phyloP scores from a whole-genome alignment of 2,888 invertebrate species.

The Ectemnius cavifrons region DNA sequence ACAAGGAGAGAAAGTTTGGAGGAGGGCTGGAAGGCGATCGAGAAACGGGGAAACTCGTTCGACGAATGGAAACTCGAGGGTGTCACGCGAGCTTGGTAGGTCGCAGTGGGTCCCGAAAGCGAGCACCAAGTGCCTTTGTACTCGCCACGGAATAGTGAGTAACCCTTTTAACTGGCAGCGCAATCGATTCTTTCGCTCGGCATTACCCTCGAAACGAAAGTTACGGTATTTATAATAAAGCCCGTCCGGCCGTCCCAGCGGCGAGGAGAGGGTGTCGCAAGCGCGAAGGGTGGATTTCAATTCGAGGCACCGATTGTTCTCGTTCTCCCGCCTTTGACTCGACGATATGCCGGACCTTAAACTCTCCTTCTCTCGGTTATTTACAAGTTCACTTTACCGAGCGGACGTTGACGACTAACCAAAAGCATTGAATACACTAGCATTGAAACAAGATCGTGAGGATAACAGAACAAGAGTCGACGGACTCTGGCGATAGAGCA shows the following conservation, averaged over 20 bases:
- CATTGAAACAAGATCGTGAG: no score
- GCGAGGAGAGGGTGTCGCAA: background rate
- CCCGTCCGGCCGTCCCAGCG: background rate
- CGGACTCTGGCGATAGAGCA: background rate
- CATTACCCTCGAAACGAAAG: conserved; percentile 7
- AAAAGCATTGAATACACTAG: no score
- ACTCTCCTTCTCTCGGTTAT: background rate
- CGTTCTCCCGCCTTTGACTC: background rate
- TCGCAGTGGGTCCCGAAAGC: background rate
- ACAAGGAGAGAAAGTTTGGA: conserved; percentile 37
- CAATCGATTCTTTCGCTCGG: conserved; percentile 2
- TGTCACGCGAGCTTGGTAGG: conserved; percentile 3
- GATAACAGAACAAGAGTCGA: no score
- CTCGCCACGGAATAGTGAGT: background rate
- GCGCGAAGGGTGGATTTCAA: background rate
- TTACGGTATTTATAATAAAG: conserved; percentile 10
- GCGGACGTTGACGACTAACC: no score
- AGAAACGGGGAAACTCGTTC: background rate
- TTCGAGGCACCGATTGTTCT: background rate
- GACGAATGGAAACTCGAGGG: background rate
- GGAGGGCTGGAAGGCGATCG: conserved; percentile 18
- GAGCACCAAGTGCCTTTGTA: background rate
- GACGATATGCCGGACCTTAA: background rate
- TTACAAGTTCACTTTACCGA: background rate
- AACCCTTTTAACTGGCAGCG: conserved; percentile 2